phyloP scores from a whole-genome alignment of 2,888 invertebrate species.

The Brachycybe producta region DNA sequence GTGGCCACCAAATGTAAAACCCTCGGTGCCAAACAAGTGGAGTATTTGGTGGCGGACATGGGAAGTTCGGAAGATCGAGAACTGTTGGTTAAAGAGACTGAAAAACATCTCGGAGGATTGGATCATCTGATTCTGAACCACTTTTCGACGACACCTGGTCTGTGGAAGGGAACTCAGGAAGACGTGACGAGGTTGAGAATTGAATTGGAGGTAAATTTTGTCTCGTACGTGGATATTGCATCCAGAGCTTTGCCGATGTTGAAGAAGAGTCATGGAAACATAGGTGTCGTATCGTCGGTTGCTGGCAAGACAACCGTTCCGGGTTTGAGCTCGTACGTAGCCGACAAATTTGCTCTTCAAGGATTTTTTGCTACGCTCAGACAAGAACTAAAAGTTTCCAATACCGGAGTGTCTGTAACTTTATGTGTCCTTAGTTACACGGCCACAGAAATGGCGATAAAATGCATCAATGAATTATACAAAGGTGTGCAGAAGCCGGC shows the following conservation, averaged over 20 bases:
- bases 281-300: slow-evolving; percentile 30
- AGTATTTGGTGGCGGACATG: slow-evolving; percentile 8
- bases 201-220: slow-evolving; percentile 29
- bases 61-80: slow-evolving; percentile 1
- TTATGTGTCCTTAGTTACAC: neutral
- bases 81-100: neutral
- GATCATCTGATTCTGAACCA: slow-evolving; percentile 8
- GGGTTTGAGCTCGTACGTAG: neutral
- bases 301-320: slow-evolving; percentile 19
- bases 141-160: too few species aligned
- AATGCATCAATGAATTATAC: neutral
- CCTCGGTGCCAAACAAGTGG: neutral
- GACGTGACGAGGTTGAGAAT: neutral
- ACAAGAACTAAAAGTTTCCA: slow-evolving; percentile 4
- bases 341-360: slow-evolving; percentile 13
- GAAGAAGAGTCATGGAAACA: slow-evolving; percentile 25
- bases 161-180: slow-evolving; percentile 5
- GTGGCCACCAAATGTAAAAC: neutral
- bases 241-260: slow-evolving; percentile 29
- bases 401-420: slow-evolving; percentile 8
- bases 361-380: slow-evolving; percentile 16
- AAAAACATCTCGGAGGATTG: neutral
- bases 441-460: neutral
- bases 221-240: slow-evolving; percentile 31
- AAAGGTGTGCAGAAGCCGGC: neutral